Evolutionary conservation across 2,113 vertebrate species (phyloP).

Genomic region (Stigmatopora argus): DNA sequence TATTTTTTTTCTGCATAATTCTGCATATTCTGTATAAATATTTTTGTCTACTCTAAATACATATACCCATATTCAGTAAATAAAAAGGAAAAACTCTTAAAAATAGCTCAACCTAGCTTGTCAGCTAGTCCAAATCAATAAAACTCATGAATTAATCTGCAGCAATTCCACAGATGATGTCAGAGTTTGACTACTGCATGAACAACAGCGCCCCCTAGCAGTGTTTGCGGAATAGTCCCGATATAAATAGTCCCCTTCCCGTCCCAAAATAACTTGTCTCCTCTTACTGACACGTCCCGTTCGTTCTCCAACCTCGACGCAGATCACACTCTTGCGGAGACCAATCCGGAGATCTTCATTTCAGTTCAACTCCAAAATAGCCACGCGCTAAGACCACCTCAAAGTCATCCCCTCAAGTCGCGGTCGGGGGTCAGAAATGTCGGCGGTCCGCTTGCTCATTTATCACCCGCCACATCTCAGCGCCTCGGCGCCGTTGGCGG

Average conservation of each 20-base stretch:
- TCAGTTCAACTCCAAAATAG: neutral
- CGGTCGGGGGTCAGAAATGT: neutral
- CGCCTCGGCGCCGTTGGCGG: neutral
- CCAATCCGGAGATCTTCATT: neutral
- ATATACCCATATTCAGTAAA: too few relatives aligned
- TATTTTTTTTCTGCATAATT: too few relatives aligned
- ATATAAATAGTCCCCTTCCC: slow-evolving; percentile 18
- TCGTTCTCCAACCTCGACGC: neutral
- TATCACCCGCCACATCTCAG: neutral
- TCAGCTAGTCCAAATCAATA: neutral
- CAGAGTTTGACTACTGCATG: neutral
- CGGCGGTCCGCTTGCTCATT: neutral
- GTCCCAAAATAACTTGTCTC: slow-evolving; percentile 21
- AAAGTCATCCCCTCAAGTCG: neutral
- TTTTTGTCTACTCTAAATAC: too few relatives aligned
- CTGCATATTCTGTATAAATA: too few relatives aligned
- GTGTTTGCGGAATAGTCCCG: neutral
- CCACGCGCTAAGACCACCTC: neutral
- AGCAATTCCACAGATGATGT: neutral
- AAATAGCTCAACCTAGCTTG: neutral
- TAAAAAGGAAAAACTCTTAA: neutral
- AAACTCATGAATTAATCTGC: neutral
- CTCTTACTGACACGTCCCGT: slow-evolving; percentile 9
- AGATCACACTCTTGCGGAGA: neutral
- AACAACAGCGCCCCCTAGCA: neutral